These are phyloP conservation scores for Trematocara zebra DNA, from an alignment of 2,113 vertebrate genomes.

Conservation along the genomic window DNA sequence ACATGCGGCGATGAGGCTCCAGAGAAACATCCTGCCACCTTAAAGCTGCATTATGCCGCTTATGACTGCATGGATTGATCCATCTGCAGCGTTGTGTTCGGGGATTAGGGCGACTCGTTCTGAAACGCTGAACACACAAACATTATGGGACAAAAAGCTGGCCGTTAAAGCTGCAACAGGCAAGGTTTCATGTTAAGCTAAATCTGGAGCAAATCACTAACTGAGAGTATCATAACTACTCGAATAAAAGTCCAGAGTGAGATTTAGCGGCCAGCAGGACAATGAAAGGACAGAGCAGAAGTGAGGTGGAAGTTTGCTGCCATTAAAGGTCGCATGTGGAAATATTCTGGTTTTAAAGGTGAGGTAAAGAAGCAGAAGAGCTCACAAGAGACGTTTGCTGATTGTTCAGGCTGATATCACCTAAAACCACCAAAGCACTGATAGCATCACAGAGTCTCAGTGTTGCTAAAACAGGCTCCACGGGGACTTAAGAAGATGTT, in stretches of 20 bases:
- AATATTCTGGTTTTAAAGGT: background rate
- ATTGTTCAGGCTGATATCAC: background rate
- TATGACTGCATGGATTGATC: constrained; percentile 28
- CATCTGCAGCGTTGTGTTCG: background rate
- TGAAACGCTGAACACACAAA: background rate
- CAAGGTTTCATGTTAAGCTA: background rate
- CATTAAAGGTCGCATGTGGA: background rate
- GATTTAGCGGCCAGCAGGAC: background rate
- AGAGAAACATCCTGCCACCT: background rate
- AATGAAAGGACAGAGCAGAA: background rate
- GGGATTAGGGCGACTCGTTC: constrained; percentile 3
- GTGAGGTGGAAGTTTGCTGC: background rate
- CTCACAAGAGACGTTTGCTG: background rate
- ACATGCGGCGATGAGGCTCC: background rate
- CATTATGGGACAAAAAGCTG: background rate
- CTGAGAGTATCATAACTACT: background rate
- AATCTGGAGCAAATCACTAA: background rate
- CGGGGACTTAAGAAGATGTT: background rate
- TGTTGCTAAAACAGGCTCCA: background rate
- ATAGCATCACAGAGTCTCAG: rapidly evolving
- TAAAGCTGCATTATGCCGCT: constrained; percentile 12
- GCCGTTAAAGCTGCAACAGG: background rate
- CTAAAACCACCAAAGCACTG: background rate
- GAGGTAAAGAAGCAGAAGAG: background rate
- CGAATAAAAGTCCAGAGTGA: background rate